Evolutionary conservation across 2,797 vertebrate species (phyloP), one percentile per base, ranked within the genome.

Genomic region (Oreochromis grahami): DNA sequence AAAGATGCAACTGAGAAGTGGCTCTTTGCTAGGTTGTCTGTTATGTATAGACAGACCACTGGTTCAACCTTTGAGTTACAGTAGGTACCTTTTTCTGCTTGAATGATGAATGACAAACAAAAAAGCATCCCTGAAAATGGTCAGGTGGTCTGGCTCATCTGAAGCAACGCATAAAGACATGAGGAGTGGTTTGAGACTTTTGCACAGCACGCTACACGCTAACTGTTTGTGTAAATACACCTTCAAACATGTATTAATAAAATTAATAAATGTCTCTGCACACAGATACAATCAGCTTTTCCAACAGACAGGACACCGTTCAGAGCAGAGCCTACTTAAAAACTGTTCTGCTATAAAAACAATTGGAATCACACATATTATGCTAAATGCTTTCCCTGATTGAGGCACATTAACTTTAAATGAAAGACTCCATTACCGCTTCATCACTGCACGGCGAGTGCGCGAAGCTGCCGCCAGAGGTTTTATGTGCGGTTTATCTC

Each of bases 371-470:
- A 60, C 6, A 8, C 21, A 58, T 55, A 50, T 70, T 74, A 74
- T 34, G 70, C 45, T 74, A 51, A 74, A 51, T 0, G 45, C 70
- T 50, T 74, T 74, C 11, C 70, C 45, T 60, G 45, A 87, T 19
- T 81, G 68, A 74, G 7, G 21, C 9, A 17, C 60, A 88, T 86
- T 78, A 7, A 85, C 63, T 77, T 83, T 7, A 85, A 83, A 78
- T 70, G 19, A 58, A 77, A 79, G 26, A 81, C 78, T 85, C 78
- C 26, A 80, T 72, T 74, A 63, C 11, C 3, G 19, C 36, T 65
- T 56, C 38, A 70, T 81, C 48, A 8, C 38, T 48, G 43, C 15
- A 17, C 6, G 34, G 76, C 24, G 70, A 80, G 38, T 13, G 70
- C 1, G 19, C 0, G 2, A 74, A 50, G 70, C 26, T n/a, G 26